Base-by-base conservation (phyloP, 1,140 invertebrate species). In the Lepidurus arcticus region DNA sequence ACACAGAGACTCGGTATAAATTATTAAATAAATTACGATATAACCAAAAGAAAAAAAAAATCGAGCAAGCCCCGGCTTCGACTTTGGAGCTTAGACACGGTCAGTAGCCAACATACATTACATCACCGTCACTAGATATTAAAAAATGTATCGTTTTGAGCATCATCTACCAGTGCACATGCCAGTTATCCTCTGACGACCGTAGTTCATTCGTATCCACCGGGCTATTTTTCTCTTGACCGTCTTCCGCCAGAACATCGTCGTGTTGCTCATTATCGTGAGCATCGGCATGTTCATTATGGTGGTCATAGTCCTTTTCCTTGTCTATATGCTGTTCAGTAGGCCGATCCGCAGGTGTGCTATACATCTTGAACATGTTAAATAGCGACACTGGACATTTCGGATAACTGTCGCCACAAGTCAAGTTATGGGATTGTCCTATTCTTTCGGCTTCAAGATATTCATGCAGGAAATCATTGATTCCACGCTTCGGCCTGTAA, bases 381-480 rank as follows among this genome's bases (percentile, higher is more conserved):
- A 65, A 79, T n/a, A 79, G 24, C 13, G 78, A 79, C 42, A 79
- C 42, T 9, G 78, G 78, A 16, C 78, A 79, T n/a, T 76, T 74
- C 21, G 42, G 44, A 75, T 44, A 79, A 9, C 53, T 43, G 1
- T 26, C 42, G 26, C 8, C 78, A 42, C 78, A 79, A 21, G 78
- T 79, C 74, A 44, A 42, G 44, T 79, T 76, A 10, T 78, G 24
- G n/a, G 75, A 76, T 65, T 79, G 78, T 1, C 78, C 78, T 21
- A 79, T 44, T 8, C 45, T n/a, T 78, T 79, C 78, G 11, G 78
- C 78, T n/a, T 79, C 78, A 34, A 79, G 43, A 74, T 79, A 79
- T 13, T 79, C 78, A 44, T 79, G 78, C 13, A 79, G 74, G 45
- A 79, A 79, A 42, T 79, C 78, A 53, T 79, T 79, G 7, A 76